These are phyloP conservation scores for Oscheius sp. DNA, from an alignment of 2,888 invertebrate species.

Conservation along the genomic window DNA sequence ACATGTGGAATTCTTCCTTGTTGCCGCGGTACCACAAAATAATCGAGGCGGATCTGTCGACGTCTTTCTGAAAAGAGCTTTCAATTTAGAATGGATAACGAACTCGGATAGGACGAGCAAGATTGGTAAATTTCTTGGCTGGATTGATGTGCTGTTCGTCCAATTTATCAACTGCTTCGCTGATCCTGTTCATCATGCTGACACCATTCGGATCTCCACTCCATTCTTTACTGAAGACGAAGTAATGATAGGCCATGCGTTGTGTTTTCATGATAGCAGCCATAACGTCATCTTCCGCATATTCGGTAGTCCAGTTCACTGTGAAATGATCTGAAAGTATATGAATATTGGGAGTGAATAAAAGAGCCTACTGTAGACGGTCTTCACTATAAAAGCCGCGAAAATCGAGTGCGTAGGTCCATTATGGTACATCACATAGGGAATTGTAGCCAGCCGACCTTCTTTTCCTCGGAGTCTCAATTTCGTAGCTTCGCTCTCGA, in stretches of 20 bases:
- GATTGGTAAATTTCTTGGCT: neutral
- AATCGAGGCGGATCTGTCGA: conserved; percentile 11
- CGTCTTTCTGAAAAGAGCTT: neutral
- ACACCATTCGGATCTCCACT: neutral
- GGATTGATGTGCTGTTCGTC: no score
- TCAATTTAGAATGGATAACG: neutral
- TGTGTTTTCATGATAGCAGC: neutral
- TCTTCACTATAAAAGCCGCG: conserved; percentile 16
- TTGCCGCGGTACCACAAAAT: neutral
- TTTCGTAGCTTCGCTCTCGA: neutral
- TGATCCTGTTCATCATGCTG: conserved; percentile 4
- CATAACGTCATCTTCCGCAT: neutral
- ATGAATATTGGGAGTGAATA: neutral
- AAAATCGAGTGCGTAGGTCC: conserved; percentile 18
- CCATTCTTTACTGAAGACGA: conserved; percentile 14
- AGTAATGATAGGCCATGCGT: conserved; percentile 13
- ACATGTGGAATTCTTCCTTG: conserved; percentile 10
- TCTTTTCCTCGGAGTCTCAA: neutral
- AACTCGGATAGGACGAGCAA: neutral
- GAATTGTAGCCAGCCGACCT: neutral
- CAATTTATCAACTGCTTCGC: neutral
- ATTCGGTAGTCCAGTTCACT: neutral
- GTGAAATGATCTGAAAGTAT: neutral
- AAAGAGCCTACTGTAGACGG: neutral
- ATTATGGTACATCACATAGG: neutral